Base-by-base conservation (phyloP, 1,140 invertebrate genomes). In the Platyscapa corneri region DNA sequence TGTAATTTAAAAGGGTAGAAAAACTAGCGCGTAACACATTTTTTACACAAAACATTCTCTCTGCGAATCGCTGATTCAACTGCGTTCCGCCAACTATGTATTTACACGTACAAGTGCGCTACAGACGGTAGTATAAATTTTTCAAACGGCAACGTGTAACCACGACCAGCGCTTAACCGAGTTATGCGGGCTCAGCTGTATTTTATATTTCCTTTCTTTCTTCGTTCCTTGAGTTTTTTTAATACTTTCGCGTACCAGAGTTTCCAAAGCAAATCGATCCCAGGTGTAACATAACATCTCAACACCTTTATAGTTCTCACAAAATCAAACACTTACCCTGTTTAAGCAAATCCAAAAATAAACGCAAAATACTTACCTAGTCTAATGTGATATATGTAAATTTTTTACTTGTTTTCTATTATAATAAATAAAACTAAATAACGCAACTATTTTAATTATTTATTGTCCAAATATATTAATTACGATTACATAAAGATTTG, bases 1-100 rank as follows among this genome's bases (percentile, higher is more conserved):
- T 81, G 27, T 70, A 81, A 64, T 79, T 65, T 81, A 37, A 72
- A 70, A 49, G 12, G 42, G 37, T 2, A 34, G n/a, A 42, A 74
- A 74, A 65, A 37, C 18, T 3, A 39, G 12, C 34, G 27, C 32
- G 27, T 67, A 65, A 42, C 30, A 30, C 49, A 32, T 74, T 74
- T 74, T 42, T 74, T 42, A 27, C 0, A 42, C 6, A 27, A 32
- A 74, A 42, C 8, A 39, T n/a, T 74, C 37, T 6, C 37, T 42
- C 32, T n/a, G 37, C 34, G 34, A 72, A 37, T 72, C 18, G 16
- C 34, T 37, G 67, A 72, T 39, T 72, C 67, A 72, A 39, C 67
- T 3, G 18, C 70, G 37, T 42, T 74, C 32, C 3, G 39, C 37
- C 70, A 74, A 74, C 70, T 74, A 74, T 42, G 70, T 74, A 74